Evolutionary conservation across 2,113 vertebrate species (phyloP).

Genomic region (Elgaria multicarinata): DNA sequence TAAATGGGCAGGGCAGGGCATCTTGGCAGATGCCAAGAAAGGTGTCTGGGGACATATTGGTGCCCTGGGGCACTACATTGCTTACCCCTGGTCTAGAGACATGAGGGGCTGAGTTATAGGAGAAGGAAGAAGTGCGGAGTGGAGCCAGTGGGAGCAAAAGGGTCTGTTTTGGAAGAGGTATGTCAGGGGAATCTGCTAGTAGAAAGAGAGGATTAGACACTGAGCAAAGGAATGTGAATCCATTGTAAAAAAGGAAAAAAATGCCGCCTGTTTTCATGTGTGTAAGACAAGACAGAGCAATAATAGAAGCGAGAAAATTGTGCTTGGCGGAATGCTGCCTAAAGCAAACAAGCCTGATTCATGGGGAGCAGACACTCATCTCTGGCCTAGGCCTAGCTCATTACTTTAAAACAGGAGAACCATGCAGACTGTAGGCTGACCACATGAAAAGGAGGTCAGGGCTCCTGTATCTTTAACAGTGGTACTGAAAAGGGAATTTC

Average conservation of each 20-base stretch:
- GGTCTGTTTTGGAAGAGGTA: background rate
- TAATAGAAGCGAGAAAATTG: background rate
- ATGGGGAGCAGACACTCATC: background rate
- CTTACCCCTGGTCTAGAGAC: background rate
- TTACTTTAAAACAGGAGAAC: background rate
- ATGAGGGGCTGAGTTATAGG: background rate
- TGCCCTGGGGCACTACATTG: too few species aligned
- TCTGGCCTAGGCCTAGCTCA: background rate
- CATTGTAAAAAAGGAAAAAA: background rate
- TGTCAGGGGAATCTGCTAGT: background rate
- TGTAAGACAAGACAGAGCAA: constrained; percentile 1
- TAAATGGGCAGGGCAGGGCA: too few species aligned
- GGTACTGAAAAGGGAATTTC: too few species aligned
- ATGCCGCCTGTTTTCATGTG: background rate
- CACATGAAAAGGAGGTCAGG: too few species aligned
- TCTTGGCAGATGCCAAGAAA: too few species aligned
- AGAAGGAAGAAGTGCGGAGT: background rate
- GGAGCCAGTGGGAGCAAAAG: background rate
- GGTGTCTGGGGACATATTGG: too few species aligned
- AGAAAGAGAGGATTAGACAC: background rate
- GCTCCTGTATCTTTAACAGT: too few species aligned
- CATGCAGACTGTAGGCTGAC: too few species aligned
- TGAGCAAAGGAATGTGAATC: background rate
- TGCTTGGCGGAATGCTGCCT: background rate
- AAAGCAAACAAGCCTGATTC: background rate